phyloP scores from a whole-genome alignment of 2,113 vertebrate genomes.

The Galemys pyrenaicus region DNA sequence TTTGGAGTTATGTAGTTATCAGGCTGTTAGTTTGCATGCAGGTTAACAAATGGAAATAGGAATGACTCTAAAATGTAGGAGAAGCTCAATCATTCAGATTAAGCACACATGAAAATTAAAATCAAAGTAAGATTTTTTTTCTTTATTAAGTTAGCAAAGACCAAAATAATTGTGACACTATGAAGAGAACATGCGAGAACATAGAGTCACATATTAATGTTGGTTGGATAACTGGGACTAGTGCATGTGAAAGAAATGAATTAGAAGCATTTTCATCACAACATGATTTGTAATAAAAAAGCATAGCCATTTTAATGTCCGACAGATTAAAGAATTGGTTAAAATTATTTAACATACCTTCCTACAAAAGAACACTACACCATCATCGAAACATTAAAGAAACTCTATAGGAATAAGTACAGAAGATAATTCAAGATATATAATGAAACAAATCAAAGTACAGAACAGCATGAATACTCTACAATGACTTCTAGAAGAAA shows the following conservation, averaged over 20 bases:
- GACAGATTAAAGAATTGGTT: not conserved
- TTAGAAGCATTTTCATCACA: not conserved
- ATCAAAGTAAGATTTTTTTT: not conserved
- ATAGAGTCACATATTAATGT: not conserved
- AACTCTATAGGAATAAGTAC: not conserved
- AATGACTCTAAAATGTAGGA: not conserved
- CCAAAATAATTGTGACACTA: not conserved
- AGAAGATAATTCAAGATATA: not conserved
- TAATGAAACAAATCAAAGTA: not conserved
- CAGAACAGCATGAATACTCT: not conserved
- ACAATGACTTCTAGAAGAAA: not conserved
- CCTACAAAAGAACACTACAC: not conserved
- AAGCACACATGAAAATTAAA: not conserved
- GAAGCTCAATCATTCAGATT: not conserved
- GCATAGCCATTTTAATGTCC: not conserved
- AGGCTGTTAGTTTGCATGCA: not conserved
- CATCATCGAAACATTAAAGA: constrained; percentile 11
- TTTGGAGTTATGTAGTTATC: not conserved
- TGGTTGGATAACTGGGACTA: not conserved
- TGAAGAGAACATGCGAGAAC: not conserved
- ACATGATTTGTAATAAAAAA: not conserved
- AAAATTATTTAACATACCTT: not conserved
- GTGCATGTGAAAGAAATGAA: not conserved
- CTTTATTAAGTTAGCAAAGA: not conserved
- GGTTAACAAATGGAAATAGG: not conserved